Evolutionary conservation across 2,888 invertebrate species (phyloP).

Genomic region (Cheiracanthium punctorium): DNA sequence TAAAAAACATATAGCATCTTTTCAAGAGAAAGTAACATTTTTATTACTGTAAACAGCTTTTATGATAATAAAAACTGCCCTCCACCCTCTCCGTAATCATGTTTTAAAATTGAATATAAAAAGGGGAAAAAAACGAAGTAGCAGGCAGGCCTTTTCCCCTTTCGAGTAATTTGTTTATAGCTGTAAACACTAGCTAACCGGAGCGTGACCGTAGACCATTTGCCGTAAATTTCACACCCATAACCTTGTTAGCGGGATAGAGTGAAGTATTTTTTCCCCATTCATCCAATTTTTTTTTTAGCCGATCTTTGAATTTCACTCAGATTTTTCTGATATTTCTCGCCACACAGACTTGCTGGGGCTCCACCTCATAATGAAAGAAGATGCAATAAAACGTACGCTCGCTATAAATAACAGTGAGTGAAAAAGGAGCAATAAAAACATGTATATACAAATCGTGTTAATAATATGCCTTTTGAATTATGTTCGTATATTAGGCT

Average conservation of each 20-base stretch:
- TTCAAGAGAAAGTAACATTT: not conserved
- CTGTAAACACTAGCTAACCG: conserved; percentile 23
- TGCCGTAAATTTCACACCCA: conserved; percentile 54
- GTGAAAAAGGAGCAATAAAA: conserved; percentile 4
- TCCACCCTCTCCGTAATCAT: not conserved
- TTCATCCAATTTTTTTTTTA: conserved; percentile 25
- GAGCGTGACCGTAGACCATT: conserved; percentile 35
- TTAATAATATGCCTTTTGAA: conserved; percentile 57
- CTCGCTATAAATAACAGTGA: conserved; percentile 49
- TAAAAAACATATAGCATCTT: too few species aligned
- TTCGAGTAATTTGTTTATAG: conserved; percentile 48
- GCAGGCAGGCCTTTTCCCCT: not conserved
- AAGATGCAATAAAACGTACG: not conserved
- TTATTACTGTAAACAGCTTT: not conserved
- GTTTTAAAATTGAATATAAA: not conserved
- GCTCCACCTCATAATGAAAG: not conserved
- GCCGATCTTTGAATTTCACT: conserved; percentile 47
- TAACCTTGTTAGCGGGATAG: conserved; percentile 66
- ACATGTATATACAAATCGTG: conserved; percentile 32
- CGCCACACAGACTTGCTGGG: not conserved
- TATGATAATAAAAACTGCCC: not conserved
- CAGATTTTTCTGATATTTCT: conserved; percentile 25
- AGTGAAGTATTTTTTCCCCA: conserved; percentile 42
- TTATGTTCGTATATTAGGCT: conserved; percentile 57
- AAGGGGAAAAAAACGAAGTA: not conserved